Percentiles rank a stretch among this genome's conserved stretches.
phyloP scores from a whole-genome alignment of 2,113 vertebrate genomes.

The Spizaetus ornatus region DNA sequence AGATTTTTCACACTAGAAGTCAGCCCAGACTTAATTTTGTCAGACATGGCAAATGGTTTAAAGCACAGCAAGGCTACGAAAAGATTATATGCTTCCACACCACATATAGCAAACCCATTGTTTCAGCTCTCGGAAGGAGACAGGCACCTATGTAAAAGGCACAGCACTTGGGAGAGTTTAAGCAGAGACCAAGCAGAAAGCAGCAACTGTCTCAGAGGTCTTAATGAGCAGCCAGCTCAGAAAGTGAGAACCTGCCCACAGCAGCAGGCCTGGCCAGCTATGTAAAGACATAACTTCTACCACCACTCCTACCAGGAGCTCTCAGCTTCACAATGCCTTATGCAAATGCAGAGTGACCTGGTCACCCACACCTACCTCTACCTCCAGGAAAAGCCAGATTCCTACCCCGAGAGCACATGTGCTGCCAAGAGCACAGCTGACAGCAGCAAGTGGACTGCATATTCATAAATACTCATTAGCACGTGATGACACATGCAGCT shows the following conservation, averaged over 20 bases:
- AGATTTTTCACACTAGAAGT: not conserved
- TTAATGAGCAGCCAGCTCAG: not conserved
- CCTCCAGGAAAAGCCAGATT: not conserved
- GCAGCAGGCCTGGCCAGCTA: not conserved
- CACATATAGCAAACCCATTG: not conserved
- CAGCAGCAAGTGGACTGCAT: not conserved
- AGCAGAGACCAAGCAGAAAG: not conserved
- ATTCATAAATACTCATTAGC: not conserved
- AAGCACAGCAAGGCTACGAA: not conserved
- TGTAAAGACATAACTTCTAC: fast-evolving
- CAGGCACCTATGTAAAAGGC: not conserved
- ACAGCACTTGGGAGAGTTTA: not conserved
- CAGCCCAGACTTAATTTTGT: not conserved
- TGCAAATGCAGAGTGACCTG: not conserved
- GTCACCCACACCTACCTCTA: not conserved
- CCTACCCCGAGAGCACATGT: not conserved
- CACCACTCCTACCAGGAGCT: not conserved
- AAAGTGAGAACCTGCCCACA: not conserved
- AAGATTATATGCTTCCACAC: not conserved
- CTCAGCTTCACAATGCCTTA: not conserved
- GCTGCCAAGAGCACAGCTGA: not conserved
- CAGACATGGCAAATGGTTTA: not conserved
- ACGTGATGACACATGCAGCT: not conserved
- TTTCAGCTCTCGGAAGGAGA: not conserved
- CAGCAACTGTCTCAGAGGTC: not conserved